Conservation (phyloP, 1,140 invertebrate species). For the Zophobas atratus region DNA sequence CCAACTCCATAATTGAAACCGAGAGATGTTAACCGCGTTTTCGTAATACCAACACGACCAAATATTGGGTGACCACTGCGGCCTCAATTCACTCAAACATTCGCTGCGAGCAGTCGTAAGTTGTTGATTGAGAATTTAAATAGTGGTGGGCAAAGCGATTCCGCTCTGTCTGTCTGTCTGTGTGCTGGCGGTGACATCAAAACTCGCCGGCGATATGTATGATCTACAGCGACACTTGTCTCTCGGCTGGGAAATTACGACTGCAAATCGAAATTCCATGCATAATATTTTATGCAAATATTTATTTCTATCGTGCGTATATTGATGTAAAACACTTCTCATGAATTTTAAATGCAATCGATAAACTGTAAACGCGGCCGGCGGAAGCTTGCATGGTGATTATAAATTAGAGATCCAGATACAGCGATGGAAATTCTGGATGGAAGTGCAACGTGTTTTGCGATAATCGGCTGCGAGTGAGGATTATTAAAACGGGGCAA, state of each 20-base stretch:
- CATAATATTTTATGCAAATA: slow-evolving; percentile 46
- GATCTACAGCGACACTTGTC: no score
- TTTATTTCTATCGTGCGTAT: slow-evolving; percentile 46
- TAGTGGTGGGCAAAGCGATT: no score
- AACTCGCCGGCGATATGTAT: no score
- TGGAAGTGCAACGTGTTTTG: no score
- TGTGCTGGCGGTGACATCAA: no score
- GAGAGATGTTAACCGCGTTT: slow-evolving; percentile 16
- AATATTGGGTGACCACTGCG: neutral
- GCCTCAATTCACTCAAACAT: neutral
- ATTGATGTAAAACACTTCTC: slow-evolving; percentile 44
- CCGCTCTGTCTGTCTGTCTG: no score
- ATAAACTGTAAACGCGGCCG: slow-evolving; percentile 44
- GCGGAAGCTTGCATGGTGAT: slow-evolving; percentile 32
- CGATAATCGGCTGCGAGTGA: no score
- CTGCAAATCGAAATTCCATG: slow-evolving; percentile 42
- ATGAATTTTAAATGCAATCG: slow-evolving; percentile 49
- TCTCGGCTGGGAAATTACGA: slow-evolving; percentile 2
- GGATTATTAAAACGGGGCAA: no score
- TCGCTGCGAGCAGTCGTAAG: no score
- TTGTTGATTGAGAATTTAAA: no score
- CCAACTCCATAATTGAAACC: slow-evolving; percentile 21
- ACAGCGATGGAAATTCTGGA: neutral
- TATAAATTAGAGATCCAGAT: slow-evolving; percentile 30
- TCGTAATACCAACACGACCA: slow-evolving; percentile 7